Evolutionary conservation across 2,113 vertebrate species (phyloP).

Genomic region (Mobula hypostoma): DNA sequence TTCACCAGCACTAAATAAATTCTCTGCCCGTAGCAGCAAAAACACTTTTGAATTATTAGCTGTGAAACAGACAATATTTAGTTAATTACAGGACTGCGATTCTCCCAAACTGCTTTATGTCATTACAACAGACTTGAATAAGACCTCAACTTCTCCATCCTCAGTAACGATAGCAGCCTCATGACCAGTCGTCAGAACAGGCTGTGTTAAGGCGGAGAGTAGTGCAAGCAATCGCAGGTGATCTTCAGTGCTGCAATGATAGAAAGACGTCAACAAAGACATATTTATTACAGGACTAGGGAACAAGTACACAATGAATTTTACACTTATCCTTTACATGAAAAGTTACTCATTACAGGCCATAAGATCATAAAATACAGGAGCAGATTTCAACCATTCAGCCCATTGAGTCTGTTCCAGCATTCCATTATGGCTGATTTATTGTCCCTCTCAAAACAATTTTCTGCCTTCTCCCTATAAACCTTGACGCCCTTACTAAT

Average conservation of each 20-base stretch:
- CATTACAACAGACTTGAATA: not conserved
- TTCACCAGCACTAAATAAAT: not conserved
- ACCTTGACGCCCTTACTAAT: too few species aligned
- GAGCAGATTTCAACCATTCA: too few species aligned
- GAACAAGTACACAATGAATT: not conserved
- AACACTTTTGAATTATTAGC: not conserved
- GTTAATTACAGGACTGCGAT: not conserved
- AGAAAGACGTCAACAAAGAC: not conserved
- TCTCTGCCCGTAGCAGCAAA: not conserved
- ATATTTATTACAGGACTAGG: not conserved
- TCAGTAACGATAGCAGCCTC: not conserved
- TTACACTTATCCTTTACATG: not conserved
- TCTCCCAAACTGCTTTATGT: not conserved
- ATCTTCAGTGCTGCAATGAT: not conserved
- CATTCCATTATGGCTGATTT: too few species aligned
- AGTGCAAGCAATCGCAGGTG: not conserved
- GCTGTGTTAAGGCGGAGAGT: not conserved
- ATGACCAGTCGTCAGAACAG: not conserved
- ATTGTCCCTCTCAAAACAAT: too few species aligned
- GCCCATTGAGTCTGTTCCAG: too few species aligned
- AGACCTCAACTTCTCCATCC: constrained; percentile 3
- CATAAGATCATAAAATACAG: too few species aligned
- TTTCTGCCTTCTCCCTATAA: too few species aligned
- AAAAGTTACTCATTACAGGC: not conserved
- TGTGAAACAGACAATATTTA: not conserved